Percentiles rank a stretch among this genome's conserved stretches.
These are phyloP conservation scores for Aplodontia rufa DNA, from an alignment of 2,113 vertebrate species.

Conservation along the genomic window DNA sequence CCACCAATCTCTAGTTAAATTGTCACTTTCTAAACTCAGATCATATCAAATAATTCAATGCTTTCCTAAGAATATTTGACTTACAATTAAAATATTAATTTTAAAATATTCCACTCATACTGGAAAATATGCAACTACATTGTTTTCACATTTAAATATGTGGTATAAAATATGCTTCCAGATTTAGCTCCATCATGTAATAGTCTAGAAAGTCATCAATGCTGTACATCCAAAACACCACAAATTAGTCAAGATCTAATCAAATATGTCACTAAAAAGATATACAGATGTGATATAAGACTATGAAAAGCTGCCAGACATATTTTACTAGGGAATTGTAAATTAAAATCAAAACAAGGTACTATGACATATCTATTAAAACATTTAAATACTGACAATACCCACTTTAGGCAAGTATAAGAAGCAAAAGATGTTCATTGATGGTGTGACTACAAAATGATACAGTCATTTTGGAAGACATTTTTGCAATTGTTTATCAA, in stretches of 20 bases:
- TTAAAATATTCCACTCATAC: neutral
- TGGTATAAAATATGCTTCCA: neutral
- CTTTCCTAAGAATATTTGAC: neutral
- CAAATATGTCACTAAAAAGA: neutral
- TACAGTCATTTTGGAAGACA: no score
- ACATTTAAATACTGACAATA: neutral
- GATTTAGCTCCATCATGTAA: neutral
- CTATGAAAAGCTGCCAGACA: no score
- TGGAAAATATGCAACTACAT: no score
- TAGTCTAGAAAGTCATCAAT: neutral
- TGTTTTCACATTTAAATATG: neutral
- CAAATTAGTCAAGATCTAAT: neutral
- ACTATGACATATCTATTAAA: neutral
- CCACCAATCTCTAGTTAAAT: neutral
- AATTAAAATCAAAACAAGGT: neutral
- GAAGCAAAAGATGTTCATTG: neutral
- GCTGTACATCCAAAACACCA: neutral
- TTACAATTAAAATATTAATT: neutral
- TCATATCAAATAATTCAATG: neutral
- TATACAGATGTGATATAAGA: no score
- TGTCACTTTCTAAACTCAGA: neutral
- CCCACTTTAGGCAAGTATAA: neutral
- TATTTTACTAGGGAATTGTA: neutral
- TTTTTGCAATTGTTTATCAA: no score
- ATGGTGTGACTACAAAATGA: neutral